Conservation (phyloP, 2,888 invertebrate species). For the Portevinia maculata region DNA sequence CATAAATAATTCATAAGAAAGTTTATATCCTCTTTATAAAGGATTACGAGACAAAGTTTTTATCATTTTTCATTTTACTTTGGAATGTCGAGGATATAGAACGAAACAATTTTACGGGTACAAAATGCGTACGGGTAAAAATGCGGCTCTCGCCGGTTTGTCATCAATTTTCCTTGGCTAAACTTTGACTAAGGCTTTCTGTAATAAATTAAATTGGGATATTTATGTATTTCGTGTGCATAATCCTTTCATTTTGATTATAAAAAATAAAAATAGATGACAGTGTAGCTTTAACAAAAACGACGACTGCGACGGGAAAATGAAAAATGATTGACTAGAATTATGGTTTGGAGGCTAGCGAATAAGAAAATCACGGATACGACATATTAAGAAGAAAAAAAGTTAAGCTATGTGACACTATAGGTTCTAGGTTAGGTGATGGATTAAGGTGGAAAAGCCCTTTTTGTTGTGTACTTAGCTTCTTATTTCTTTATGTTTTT, state of each 20-base stretch:
- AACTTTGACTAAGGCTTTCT: conserved; percentile 58
- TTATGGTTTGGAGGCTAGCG: conserved; percentile 26
- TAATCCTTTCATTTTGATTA: conserved; percentile 54
- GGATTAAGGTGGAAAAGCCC: conserved; percentile 39
- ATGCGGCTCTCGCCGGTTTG: conserved; percentile 17
- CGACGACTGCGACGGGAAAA: conserved; percentile 16
- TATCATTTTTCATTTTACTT: conserved; percentile 66
- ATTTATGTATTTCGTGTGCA: conserved; percentile 64
- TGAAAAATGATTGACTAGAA: conserved; percentile 54
- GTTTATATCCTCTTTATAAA: conserved; percentile 65
- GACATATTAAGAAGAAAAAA: conserved; percentile 9
- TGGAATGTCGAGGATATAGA: conserved; percentile 47
- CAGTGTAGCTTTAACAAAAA: conserved; percentile 9
- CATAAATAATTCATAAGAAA: conserved; percentile 72
- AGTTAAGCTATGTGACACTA: conserved; percentile 29
- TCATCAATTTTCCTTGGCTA: conserved; percentile 34
- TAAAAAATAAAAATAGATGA: conserved; percentile 29
- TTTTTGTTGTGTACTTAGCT: conserved; percentile 11
- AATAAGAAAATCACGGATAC: conserved; percentile 7
- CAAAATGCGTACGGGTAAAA: conserved; percentile 42
- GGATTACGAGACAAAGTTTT: conserved; percentile 68
- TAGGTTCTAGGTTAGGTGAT: conserved; percentile 33
- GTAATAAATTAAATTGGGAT: conserved; percentile 63
- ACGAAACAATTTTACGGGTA: conserved; percentile 27
- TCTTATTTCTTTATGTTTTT: too few relatives aligned